Percentiles rank a stretch among this genome's conserved stretches.
Conservation (phyloP, 2,888 invertebrate genomes). For the Epirrhoe tristata region DNA sequence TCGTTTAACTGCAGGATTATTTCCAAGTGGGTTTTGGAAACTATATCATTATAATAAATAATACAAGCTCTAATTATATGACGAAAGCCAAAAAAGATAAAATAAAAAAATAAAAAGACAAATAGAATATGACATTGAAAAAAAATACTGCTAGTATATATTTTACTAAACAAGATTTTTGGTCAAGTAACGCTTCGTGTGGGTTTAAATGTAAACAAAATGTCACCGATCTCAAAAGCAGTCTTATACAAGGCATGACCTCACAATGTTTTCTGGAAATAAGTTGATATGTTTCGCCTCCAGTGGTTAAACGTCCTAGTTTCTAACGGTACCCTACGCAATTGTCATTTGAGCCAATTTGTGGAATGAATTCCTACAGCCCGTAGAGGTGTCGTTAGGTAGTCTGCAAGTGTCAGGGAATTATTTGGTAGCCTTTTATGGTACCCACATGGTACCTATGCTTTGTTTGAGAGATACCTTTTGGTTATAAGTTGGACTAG, state of each 20-base stretch:
- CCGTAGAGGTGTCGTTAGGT: constrained; percentile 30
- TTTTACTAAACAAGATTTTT: not conserved
- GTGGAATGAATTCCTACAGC: constrained; percentile 62
- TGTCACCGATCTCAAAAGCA: not conserved
- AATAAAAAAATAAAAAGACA: not conserved
- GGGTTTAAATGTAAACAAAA: not conserved
- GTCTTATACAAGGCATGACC: constrained; percentile 11
- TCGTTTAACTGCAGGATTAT: too few relatives aligned
- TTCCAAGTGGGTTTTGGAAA: too few relatives aligned
- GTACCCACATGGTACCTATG: too few relatives aligned
- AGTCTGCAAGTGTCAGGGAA: not conserved
- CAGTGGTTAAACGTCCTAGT: constrained; percentile 8
- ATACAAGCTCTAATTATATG: not conserved
- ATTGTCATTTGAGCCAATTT: constrained; percentile 75
- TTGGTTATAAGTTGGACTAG: not conserved
- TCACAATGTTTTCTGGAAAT: constrained; percentile 9
- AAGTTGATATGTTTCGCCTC: constrained; percentile 10
- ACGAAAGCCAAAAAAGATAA: too few relatives aligned
- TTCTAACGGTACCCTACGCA: constrained; percentile 48
- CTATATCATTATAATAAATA: too few relatives aligned
- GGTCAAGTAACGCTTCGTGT: not conserved
- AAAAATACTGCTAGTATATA: not conserved
- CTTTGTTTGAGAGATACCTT: not conserved
- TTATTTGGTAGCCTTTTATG: not conserved
- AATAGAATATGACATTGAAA: not conserved